Evolutionary conservation across 2,888 invertebrate species (phyloP), one percentile per base, ranked within the genome.

Genomic region (Brachyptera risi): DNA sequence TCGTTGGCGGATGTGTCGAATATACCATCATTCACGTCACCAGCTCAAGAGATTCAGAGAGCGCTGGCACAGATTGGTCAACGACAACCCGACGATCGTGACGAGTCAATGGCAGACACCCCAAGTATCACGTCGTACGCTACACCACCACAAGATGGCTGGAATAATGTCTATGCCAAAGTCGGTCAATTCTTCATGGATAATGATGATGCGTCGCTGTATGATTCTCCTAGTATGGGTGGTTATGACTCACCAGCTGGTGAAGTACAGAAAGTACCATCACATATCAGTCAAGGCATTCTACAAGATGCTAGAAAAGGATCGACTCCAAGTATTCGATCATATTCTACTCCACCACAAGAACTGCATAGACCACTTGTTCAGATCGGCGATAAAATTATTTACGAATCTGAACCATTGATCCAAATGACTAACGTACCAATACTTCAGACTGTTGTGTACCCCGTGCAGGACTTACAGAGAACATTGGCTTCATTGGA

Each of bases 401-500:
- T 37, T 13, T 35, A 35, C 35, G 54, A 54, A 15, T n/a, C 54
- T 9, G 54, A 37, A 23, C 21, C 54, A 3, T 19, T 54, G 7
- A 21, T 54, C n/a, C 54, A 37, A 17, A 37, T 37, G 37, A 54
- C 54, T 2, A 54, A 21, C 17, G 54, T 54, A 2, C 54, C 54
- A 13, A 35, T 54, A 3, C 40, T 61, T 21, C 57, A 58, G 19
- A 31, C 49, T 1, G 44, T 58, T 11, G 58, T 47, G 17, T 31
- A 47, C 15, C 58, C 58, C 21, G 49, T 58, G 17, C 59, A 83
- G 67, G 77, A 79, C 27, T 73, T 90, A 21, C 85, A 86, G 68
- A 81, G 84, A 67, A 83, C 84, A 23, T 71, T 89, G 3, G 81
- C 82, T 17, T 81, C 85, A 1, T 80, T 87, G 37, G 83, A 87